A percentile compares a stretch with the other conserved stretches of the same genome.
Evolutionary conservation across 2,113 vertebrate genomes (phyloP).

Genomic region (Ellobius talpinus): DNA sequence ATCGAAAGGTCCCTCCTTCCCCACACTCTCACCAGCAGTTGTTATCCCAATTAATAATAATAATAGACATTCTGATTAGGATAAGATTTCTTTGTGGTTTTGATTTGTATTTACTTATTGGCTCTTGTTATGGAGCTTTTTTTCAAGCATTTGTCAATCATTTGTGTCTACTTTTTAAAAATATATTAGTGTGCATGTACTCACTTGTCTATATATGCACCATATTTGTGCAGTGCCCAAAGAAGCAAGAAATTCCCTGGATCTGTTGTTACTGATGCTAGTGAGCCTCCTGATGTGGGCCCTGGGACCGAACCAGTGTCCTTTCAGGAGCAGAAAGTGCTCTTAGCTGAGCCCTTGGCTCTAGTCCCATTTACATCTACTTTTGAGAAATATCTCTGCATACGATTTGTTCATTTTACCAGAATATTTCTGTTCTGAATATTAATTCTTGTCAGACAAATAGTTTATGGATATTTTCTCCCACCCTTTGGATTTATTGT

Average conservation of each 20-base stretch:
- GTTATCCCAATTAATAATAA: neutral
- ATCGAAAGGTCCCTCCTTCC: neutral
- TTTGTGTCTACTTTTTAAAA: neutral
- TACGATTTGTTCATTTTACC: neutral
- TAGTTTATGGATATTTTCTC: neutral
- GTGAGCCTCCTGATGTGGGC: neutral
- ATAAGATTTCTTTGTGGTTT: neutral
- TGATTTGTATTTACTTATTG: neutral
- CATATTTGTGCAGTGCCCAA: neutral
- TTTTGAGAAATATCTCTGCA: neutral
- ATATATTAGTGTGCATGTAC: neutral
- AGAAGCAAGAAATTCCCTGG: neutral
- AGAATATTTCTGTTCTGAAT: neutral
- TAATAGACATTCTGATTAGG: neutral
- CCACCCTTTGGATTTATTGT: neutral
- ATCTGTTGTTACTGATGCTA: too few species aligned
- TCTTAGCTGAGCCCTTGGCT: neutral
- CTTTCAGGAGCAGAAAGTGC: neutral
- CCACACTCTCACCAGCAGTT: neutral
- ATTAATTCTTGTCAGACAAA: neutral
- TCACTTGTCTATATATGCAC: neutral
- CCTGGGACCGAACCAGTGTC: neutral
- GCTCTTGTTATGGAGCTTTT: neutral
- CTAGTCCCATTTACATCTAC: neutral
- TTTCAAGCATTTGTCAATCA: neutral